Conservation (phyloP, 2,888 invertebrate genomes). For the Formica aserva region DNA sequence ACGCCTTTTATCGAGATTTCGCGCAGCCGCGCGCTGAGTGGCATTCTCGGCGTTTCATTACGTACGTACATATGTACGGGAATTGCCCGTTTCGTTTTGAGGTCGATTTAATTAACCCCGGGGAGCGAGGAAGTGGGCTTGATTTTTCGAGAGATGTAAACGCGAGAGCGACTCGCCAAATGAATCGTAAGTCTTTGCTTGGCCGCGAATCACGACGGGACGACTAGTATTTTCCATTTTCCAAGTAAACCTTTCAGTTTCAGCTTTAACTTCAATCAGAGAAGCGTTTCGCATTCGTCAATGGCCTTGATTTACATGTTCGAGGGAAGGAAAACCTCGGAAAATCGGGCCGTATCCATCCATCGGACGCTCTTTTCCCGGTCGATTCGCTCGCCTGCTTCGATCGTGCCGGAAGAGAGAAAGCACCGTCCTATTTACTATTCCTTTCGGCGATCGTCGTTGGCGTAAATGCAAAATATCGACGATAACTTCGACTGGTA, state of each 20-base stretch:
- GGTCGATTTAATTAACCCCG: constrained; percentile 30
- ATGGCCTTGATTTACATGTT: neutral
- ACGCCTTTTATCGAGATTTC: constrained; percentile 35
- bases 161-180: neutral
- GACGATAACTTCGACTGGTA: neutral
- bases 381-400: neutral
- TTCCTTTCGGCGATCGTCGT: neutral
- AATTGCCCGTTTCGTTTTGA: constrained; percentile 22
- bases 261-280: neutral
- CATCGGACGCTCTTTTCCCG: neutral
- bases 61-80: neutral
- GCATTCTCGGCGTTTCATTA: constrained; percentile 33
- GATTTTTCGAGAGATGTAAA: constrained; percentile 3
- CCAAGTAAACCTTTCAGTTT: neutral
- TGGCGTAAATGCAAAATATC: neutral
- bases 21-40: constrained; percentile 12
- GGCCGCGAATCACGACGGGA: neutral
- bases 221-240: constrained; percentile 14
- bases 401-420: neutral
- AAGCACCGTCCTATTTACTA: neutral
- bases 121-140: neutral
- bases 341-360: neutral
- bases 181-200: neutral
- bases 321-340: neutral
- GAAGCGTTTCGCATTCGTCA: constrained; percentile 8